Percentiles rank a stretch among this genome's conserved stretches.
phyloP scores from a whole-genome alignment of 2,113 vertebrate genomes.

The Junco hyemalis region DNA sequence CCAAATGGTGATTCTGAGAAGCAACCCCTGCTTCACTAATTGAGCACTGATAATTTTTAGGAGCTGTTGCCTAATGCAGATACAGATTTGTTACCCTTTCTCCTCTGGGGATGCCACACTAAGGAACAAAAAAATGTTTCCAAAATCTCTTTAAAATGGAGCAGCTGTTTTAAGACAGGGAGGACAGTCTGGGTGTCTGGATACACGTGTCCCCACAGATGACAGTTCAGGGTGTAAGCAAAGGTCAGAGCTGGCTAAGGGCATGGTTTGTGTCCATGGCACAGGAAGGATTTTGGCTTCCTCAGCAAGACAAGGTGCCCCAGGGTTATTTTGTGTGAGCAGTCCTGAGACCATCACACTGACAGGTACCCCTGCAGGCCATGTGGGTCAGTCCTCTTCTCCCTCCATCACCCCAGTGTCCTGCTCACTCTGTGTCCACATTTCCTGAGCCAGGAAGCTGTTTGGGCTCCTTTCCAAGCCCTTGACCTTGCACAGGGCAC shows the following conservation, averaged over 20 bases:
- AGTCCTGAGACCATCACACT: not conserved
- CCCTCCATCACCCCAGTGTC: not conserved
- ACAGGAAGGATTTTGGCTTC: not conserved
- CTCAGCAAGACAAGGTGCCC: not conserved
- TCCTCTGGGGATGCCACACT: not conserved
- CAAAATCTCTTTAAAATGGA: not conserved
- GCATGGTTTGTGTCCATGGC: not conserved
- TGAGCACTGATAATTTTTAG: not conserved
- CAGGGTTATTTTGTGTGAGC: not conserved
- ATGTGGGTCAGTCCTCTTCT: not conserved
- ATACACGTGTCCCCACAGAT: not conserved
- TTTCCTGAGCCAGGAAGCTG: not conserved
- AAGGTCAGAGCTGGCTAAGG: not conserved
- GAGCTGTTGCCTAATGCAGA: not conserved
- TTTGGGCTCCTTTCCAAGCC: not conserved
- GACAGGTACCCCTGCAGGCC: not conserved
- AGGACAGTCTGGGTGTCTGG: not conserved
- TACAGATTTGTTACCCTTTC: not conserved
- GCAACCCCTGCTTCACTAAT: not conserved
- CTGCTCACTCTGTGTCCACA: not conserved
- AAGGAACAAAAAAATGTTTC: not conserved
- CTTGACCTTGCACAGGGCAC: not conserved
- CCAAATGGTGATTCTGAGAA: not conserved
- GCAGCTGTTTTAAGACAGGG: not conserved
- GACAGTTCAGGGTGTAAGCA: not conserved